These are phyloP conservation scores for Muscina levida DNA, from an alignment of 2,888 invertebrate species.

Conservation along the genomic window DNA sequence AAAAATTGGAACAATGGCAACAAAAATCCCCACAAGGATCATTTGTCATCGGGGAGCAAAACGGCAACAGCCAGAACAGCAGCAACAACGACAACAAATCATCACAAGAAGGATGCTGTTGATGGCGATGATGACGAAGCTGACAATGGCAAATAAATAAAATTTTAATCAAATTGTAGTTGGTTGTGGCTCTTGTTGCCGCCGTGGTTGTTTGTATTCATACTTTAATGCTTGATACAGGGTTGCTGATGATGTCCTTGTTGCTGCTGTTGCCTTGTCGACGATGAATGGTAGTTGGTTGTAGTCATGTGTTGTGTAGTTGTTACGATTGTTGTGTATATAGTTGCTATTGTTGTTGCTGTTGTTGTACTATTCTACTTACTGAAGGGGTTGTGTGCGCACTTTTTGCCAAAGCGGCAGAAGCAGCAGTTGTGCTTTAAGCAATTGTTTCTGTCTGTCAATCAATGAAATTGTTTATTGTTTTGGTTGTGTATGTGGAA, in stretches of 20 bases:
- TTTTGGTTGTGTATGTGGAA: background rate
- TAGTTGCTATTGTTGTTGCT: slow-evolving; percentile 42
- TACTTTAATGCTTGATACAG: slow-evolving; percentile 33
- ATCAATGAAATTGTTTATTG: slow-evolving; percentile 25
- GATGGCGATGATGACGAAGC: slow-evolving; percentile 39
- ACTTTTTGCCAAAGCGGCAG: slow-evolving; percentile 46
- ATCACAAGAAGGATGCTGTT: slow-evolving; percentile 5
- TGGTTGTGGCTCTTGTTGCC: slow-evolving; percentile 48
- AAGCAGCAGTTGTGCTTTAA: slow-evolving; percentile 61
- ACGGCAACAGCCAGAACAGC: slow-evolving; percentile 1
- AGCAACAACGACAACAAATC: slow-evolving; percentile 16
- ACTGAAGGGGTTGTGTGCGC: slow-evolving; percentile 66
- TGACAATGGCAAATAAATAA: slow-evolving; percentile 64
- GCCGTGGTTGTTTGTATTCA: background rate
- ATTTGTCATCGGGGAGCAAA: slow-evolving; percentile 48
- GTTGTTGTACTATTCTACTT: slow-evolving; percentile 41
- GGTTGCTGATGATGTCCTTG: slow-evolving; percentile 44
- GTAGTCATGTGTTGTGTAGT: background rate
- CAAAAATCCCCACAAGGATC: slow-evolving; percentile 51
- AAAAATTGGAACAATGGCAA: slow-evolving; percentile 41
- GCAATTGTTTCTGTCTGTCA: slow-evolving; percentile 66
- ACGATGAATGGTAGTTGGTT: background rate
- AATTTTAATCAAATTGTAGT: slow-evolving; percentile 66
- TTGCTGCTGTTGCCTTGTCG: too few relatives aligned
- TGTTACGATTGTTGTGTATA: background rate